A percentile compares a stretch with the other conserved stretches of the same genome.
Evolutionary conservation across 2,888 invertebrate species (phyloP).

Genomic region (Tenthredo livida): DNA sequence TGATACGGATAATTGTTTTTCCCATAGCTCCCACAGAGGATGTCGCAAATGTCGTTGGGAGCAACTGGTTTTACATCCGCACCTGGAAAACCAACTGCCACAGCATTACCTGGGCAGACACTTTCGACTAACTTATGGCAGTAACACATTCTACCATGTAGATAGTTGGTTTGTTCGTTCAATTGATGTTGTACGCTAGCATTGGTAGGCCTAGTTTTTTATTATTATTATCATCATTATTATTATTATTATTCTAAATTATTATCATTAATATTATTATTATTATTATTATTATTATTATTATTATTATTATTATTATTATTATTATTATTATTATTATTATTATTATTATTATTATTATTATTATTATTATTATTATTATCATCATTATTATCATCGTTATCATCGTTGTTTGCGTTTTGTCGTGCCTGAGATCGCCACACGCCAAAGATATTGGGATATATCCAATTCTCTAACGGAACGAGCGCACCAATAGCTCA

Average conservation of each 20-base stretch:
- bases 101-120: constrained; percentile 72
- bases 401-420: background rate
- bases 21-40: constrained; percentile 79
- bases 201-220: constrained; percentile 54
- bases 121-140: constrained; percentile 77
- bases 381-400: background rate
- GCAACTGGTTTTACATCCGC: constrained; percentile 68
- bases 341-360: constrained; percentile 18
- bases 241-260: background rate
- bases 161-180: constrained; percentile 67
- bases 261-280: constrained; percentile 17
- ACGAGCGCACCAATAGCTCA: background rate
- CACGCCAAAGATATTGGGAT: background rate
- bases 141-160: constrained; percentile 68
- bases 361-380: background rate
- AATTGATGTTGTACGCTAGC: constrained; percentile 68
- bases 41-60: constrained; percentile 78
- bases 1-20: constrained; percentile 31
- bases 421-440: background rate
- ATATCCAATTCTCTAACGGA: background rate
- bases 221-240: background rate
- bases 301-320: background rate
- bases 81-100: constrained; percentile 65
- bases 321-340: constrained; percentile 2
- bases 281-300: background rate